Base-by-base conservation (phyloP, 1,140 invertebrate genomes). In the Ceratina japonica region DNA sequence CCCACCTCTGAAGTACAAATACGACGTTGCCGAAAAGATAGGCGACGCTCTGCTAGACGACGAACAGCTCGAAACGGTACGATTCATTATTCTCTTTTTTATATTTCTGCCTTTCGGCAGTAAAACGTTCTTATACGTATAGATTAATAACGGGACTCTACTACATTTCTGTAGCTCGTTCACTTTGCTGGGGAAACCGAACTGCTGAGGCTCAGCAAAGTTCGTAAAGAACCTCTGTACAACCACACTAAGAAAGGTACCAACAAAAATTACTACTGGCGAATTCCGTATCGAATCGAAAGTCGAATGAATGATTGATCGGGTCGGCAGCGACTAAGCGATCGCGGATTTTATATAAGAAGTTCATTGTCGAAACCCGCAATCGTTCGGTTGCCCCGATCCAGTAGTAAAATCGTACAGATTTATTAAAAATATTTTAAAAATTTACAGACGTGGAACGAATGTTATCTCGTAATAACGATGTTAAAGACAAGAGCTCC, bases 121-220 rank as follows among this genome's bases (percentile, higher is more conserved):
- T n/a, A 51, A 18, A 37, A 54, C 61, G 8, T 54, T 49, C 52
- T 63, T 73, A 49, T 56, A n/a, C n/a, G n/a, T n/a, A 1, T 79
- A 68, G 24, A 64, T 54, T 89, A n/a, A n/a, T 87, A 31, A 80
- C 79, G 84, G 69, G 85, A 88, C 90, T 81, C 82, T 88, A n/a
- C n/a, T n/a, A 31, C 27, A 31, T 74, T 73, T 70, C 94, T 95
- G 65, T 92, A 96, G 95, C 90, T 96, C 61, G 95, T 96, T 87
- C 95, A 95, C 85, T 94, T 96, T 86, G 94, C 95, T 87, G 95
- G 95, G 52, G 89, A 95, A 70, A 94, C 95, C 66, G 95, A 96
- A 88, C 78, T 86, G 0, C 64, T 85, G 12, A 70, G 59, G 82
- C 79, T 84, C 20, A 75, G 73, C 2, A n/a, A 65, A 12, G 72